Percentiles rank a stretch among this genome's conserved stretches.
These are phyloP conservation scores for Venusia cambrica DNA, from an alignment of 2,888 invertebrate genomes.

Conservation along the genomic window DNA sequence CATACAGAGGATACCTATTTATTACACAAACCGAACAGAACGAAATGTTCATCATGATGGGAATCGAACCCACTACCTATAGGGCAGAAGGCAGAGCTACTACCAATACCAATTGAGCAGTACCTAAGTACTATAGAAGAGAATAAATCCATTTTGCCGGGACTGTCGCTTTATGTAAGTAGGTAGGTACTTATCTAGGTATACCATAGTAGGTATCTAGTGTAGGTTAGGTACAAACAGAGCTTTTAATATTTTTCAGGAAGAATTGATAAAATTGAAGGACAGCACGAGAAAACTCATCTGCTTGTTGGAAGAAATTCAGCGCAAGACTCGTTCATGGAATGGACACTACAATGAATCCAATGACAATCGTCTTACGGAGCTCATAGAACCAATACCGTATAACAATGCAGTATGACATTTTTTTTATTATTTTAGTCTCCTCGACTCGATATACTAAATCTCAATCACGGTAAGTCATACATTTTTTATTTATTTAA, in stretches of 20 bases:
- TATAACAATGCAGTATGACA: slow-evolving; percentile 30
- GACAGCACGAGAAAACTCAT: slow-evolving; percentile 61
- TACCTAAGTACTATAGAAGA: no score
- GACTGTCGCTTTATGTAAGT: no score
- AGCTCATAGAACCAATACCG: slow-evolving; percentile 28
- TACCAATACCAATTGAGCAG: slow-evolving; percentile 25
- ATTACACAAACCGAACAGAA: no score
- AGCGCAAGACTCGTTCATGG: slow-evolving; percentile 46
- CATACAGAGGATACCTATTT: no score
- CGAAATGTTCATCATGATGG: no score
- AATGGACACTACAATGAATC: slow-evolving; percentile 16
- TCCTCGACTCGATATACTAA: no score
- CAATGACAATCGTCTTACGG: slow-evolving; percentile 24
- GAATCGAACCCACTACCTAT: no score
- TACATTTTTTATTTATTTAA: slow-evolving; percentile 4
- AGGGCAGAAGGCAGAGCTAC: no score
- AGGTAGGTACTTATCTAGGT: neutral
- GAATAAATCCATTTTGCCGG: no score
- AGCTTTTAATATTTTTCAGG: slow-evolving; percentile 46
- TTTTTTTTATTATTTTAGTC: slow-evolving; percentile 21
- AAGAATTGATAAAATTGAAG: slow-evolving; percentile 47
- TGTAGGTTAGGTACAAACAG: no score
- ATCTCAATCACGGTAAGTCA: neutral
- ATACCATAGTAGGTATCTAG: slow-evolving; percentile 4
- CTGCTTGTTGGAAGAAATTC: slow-evolving; percentile 54